These are phyloP conservation scores for Rhynchopsitta pachyrhyncha DNA, from an alignment of 2,113 vertebrate species.

Conservation along the genomic window DNA sequence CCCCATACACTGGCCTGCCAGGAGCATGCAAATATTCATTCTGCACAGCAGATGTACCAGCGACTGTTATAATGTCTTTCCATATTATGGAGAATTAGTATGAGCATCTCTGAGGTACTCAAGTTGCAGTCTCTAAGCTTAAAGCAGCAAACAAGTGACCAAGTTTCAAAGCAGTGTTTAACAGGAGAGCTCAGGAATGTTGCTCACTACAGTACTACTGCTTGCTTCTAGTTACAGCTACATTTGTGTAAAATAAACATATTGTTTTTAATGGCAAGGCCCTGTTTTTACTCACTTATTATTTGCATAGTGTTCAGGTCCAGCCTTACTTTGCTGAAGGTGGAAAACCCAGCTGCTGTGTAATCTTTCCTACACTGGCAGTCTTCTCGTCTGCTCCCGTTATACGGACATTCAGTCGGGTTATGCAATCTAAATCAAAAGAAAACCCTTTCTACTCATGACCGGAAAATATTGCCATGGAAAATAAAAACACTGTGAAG, in stretches of 20 bases:
- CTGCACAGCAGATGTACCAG: conserved; percentile 16
- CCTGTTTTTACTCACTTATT: conserved; percentile 86
- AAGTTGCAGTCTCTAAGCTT: not conserved
- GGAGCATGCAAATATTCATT: not conserved
- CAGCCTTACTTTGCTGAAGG: conserved; percentile 92
- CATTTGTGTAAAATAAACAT: not conserved
- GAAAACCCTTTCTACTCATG: conserved; percentile 58
- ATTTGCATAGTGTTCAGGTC: conserved; percentile 90
- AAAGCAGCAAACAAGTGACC: not conserved
- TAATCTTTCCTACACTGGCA: conserved; percentile 93
- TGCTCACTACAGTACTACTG: not conserved
- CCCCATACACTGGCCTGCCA: not conserved
- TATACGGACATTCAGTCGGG: conserved; percentile 92
- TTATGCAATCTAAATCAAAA: conserved; percentile 84
- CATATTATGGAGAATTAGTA: not conserved
- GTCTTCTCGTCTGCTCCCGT: conserved; percentile 87
- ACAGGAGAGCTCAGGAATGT: not conserved
- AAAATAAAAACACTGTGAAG: not conserved
- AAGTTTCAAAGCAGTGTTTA: not conserved
- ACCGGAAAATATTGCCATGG: not conserved
- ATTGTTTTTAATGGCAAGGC: conserved; percentile 6
- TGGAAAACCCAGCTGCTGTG: conserved; percentile 87
- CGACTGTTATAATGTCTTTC: not conserved
- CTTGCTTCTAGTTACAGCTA: conserved; percentile 14
- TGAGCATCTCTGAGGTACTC: not conserved